phyloP scores from a whole-genome alignment of 2,888 invertebrate species.

The Cosmia pyralina region DNA sequence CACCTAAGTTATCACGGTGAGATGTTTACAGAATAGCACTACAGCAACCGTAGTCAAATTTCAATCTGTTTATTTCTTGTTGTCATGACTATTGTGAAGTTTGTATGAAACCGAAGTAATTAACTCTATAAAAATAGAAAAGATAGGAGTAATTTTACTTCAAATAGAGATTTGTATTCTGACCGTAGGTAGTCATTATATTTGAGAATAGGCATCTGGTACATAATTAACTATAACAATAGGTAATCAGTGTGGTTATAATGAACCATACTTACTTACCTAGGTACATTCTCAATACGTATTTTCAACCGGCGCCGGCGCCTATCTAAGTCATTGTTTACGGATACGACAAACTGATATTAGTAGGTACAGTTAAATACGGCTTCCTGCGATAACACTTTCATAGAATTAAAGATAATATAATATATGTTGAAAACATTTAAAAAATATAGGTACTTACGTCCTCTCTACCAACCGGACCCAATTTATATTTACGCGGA shows the following conservation, averaged over 20 bases:
- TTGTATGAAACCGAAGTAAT: background rate
- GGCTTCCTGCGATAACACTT: slow-evolving; percentile 17
- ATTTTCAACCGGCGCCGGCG: no score
- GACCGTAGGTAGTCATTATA: no score
- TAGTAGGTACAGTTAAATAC: slow-evolving; percentile 3
- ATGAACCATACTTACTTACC: no score
- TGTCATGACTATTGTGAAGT: background rate
- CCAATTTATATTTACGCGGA: slow-evolving; percentile 45
- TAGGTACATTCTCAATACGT: no score
- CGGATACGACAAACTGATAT: background rate
- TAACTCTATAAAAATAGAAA: background rate
- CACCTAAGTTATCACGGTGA: no score
- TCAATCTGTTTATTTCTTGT: background rate
- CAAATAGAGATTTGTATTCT: background rate
- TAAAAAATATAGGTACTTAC: no score
- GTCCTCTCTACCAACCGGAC: slow-evolving; percentile 7
- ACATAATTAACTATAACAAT: no score
- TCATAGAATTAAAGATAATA: slow-evolving; percentile 20
- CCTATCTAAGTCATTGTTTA: no score
- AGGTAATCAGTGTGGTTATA: no score
- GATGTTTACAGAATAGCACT: no score
- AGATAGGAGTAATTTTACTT: background rate
- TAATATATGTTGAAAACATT: slow-evolving; percentile 8
- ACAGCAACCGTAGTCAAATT: no score
- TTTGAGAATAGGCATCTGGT: no score